phyloP scores from a whole-genome alignment of 1,140 invertebrate species.

The Diorhabda elongata region DNA sequence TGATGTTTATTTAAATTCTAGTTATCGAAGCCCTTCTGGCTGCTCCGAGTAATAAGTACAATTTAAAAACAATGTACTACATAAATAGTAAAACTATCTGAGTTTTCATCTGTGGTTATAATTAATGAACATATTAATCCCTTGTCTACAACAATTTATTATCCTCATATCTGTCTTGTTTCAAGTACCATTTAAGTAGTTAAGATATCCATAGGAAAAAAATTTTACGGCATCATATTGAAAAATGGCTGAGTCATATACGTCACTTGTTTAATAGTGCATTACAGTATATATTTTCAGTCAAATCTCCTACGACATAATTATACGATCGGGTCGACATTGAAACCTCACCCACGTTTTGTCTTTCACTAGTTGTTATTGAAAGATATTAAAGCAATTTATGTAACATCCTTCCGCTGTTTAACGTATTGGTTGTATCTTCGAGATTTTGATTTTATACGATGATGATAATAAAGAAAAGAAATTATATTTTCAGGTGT shows the following conservation, averaged over 20 bases:
- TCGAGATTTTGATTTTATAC: no score
- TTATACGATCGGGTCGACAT: not conserved
- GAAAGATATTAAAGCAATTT: conserved; percentile 1
- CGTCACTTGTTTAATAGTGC: conserved; percentile 2
- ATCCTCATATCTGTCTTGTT: not conserved
- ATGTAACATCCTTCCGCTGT: not conserved
- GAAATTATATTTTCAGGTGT: no score
- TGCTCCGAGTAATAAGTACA: no score
- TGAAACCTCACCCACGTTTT: not conserved
- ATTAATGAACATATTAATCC: not conserved
- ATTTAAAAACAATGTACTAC: no score
- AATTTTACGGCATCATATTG: not conserved
- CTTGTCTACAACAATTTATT: not conserved
- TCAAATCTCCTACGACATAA: conserved; percentile 2
- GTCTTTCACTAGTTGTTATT: conserved; percentile 1
- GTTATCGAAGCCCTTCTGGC: no score
- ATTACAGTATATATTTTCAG: not conserved
- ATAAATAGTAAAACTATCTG: no score
- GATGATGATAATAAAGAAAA: no score
- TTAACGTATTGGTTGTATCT: no score
- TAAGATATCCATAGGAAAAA: not conserved
- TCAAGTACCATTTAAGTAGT: not conserved
- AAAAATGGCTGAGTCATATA: not conserved
- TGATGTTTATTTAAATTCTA: no score
- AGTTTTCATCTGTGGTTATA: no score